phyloP scores from a whole-genome alignment of 2,797 vertebrate genomes.

The Graptemys geographica region DNA sequence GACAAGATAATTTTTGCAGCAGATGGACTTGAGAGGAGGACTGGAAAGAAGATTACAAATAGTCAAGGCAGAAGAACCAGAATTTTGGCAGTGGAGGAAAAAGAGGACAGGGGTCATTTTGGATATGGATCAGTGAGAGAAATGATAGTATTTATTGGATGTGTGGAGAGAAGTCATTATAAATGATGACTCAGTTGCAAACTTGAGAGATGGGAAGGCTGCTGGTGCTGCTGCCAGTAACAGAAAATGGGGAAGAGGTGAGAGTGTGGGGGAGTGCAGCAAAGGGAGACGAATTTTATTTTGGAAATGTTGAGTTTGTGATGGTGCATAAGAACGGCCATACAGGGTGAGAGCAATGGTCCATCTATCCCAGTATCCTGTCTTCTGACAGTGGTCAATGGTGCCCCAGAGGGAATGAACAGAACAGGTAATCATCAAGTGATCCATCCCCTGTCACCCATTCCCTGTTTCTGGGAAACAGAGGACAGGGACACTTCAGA shows the following conservation, averaged over 20 bases:
- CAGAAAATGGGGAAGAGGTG: neutral
- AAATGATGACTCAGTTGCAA: conserved; percentile 28
- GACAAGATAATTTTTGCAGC: neutral
- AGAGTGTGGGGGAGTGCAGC: conserved; percentile 30
- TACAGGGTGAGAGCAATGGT: neutral
- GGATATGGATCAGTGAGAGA: conserved; percentile 7
- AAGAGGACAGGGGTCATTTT: conserved; percentile 6
- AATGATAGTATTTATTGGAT: conserved; percentile 4
- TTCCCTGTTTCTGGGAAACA: no score
- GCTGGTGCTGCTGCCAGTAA: neutral
- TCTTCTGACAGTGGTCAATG: no score
- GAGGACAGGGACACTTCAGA: no score
- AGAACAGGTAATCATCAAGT: no score
- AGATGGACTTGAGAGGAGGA: neutral
- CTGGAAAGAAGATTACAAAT: neutral
- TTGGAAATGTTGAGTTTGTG: conserved; percentile 59
- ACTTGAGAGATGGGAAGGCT: conserved; percentile 1
- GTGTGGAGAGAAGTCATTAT: conserved; percentile 28
- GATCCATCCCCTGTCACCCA: no score
- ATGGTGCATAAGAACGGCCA: neutral
- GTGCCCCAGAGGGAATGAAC: no score
- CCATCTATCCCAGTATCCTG: no score
- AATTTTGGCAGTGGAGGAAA: neutral
- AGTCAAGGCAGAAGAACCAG: neutral
- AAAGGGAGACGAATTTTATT: conserved; percentile 42